A percentile compares a stretch with the other conserved stretches of the same genome.
These are phyloP conservation scores for Tribolium madens DNA, from an alignment of 1,140 invertebrate genomes.

Conservation along the genomic window DNA sequence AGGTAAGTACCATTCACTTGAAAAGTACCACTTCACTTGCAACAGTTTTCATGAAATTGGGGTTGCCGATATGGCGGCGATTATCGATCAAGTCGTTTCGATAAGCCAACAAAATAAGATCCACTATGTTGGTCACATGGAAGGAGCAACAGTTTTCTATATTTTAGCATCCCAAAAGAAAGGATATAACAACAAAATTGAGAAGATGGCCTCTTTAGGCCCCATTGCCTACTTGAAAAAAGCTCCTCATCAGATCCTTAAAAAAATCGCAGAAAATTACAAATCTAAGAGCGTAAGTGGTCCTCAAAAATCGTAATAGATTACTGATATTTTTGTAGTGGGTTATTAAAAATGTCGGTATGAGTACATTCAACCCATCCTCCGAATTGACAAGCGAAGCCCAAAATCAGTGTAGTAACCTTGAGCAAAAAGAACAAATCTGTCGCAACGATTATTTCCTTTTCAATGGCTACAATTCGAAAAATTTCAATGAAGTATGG, in stretches of 20 bases:
- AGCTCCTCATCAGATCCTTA: constrained; percentile 44
- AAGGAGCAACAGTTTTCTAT: constrained; percentile 16
- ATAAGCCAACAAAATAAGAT: constrained; percentile 63
- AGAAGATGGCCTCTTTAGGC: constrained; percentile 53
- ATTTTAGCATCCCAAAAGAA: not conserved
- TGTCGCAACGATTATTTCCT: constrained; percentile 50
- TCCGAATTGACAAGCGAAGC: constrained; percentile 38
- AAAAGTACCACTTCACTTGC: not conserved
- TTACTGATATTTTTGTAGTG: constrained; percentile 42
- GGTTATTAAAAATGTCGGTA: constrained; percentile 47
- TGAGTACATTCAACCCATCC: constrained; percentile 45
- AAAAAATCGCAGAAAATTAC: constrained; percentile 41
- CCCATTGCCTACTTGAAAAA: constrained; percentile 65
- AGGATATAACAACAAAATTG: constrained; percentile 26
- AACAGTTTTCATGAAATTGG: constrained; percentile 79
- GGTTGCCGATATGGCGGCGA: constrained; percentile 72
- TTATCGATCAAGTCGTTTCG: constrained; percentile 71
- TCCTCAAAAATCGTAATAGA: not conserved
- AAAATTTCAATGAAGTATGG: constrained; percentile 43
- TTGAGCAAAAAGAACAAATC: constrained; percentile 33
- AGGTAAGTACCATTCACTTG: not conserved
- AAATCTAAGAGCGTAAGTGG: constrained; percentile 47
- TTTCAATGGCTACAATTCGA: constrained; percentile 50
- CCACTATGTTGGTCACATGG: constrained; percentile 21
- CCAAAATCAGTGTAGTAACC: constrained; percentile 8